These are phyloP conservation scores for Furcula furcula DNA, from an alignment of 2,888 invertebrate species.

Conservation along the genomic window DNA sequence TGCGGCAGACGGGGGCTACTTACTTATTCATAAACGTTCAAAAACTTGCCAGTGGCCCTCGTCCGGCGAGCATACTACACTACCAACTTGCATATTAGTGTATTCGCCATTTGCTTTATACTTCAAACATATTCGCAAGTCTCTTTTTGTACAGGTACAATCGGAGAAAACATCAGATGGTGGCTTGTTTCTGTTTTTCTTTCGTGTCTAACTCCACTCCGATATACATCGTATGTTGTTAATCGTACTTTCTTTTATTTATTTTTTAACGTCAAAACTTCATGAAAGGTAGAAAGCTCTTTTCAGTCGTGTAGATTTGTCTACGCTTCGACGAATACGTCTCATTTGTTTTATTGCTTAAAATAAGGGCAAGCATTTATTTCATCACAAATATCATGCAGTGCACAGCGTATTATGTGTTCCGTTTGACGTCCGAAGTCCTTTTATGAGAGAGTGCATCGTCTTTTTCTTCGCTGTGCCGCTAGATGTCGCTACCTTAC, in stretches of 20 bases:
- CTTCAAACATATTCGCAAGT: slow-evolving; percentile 37
- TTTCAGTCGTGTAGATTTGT: not conserved
- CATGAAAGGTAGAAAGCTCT: not conserved
- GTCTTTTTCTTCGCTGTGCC: no score
- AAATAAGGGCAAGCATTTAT: slow-evolving; percentile 1
- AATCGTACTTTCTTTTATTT: slow-evolving; percentile 12
- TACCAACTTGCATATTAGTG: slow-evolving; percentile 48
- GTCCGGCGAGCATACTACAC: slow-evolving; percentile 21
- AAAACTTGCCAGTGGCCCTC: slow-evolving; percentile 64
- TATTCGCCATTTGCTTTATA: slow-evolving; percentile 53
- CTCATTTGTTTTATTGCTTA: not conserved
- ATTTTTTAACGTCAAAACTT: not conserved
- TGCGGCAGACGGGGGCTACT: slow-evolving; percentile 70
- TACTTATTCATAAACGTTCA: slow-evolving; percentile 79
- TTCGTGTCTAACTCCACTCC: slow-evolving; percentile 25
- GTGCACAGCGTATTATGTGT: no score
- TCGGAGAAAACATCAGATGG: slow-evolving; percentile 26
- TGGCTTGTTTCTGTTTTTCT: slow-evolving; percentile 25
- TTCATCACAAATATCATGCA: not conserved
- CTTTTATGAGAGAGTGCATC: no score
- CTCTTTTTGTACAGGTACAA: slow-evolving; percentile 34
- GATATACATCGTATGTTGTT: slow-evolving; percentile 23
- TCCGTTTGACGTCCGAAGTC: no score
- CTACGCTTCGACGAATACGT: not conserved
- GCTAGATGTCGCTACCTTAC: no score